These are phyloP conservation scores for Glyptemys insculpta DNA, from an alignment of 2,797 vertebrate species.

Conservation along the genomic window DNA sequence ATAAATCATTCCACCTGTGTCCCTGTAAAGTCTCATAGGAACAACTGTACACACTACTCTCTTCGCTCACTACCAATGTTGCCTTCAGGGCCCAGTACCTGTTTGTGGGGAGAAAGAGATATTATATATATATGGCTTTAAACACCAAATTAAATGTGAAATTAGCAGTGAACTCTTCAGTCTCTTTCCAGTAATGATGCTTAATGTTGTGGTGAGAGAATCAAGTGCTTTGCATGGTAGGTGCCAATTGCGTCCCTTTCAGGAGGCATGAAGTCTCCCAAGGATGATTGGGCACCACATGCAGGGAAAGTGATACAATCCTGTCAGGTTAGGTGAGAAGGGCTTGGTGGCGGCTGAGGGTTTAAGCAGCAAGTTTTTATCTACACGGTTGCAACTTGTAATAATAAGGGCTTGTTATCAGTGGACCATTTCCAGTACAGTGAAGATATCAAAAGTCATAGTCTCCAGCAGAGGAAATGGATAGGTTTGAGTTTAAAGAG, in stretches of 20 bases:
- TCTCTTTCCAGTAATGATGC: conserved; percentile 50
- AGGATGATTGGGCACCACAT: not conserved
- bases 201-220: conserved; percentile 20
- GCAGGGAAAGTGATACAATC: conserved; percentile 32
- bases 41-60: not conserved
- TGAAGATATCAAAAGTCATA: conserved; percentile 47
- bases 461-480: conserved; percentile 47
- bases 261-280: not conserved
- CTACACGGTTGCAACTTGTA: conserved; percentile 29
- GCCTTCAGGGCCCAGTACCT: not conserved
- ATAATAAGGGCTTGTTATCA: conserved; percentile 63
- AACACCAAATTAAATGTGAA: conserved; percentile 40
- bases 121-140: conserved; percentile 16
- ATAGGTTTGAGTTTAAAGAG: conserved; percentile 47
- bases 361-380: conserved; percentile 22
- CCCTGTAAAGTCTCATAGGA: conserved; percentile 14
- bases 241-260: not conserved
- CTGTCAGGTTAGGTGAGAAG: conserved; percentile 19
- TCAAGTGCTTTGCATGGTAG: not conserved
- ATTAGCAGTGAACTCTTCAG: conserved; percentile 41
- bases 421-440: conserved; percentile 43
- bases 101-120: not conserved
- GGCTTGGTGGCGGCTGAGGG: not conserved
- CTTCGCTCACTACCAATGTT: not conserved
- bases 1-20: conserved; percentile 10